These are phyloP conservation scores for Palloptera scutellata DNA, from an alignment of 2,888 invertebrate species.

Conservation along the genomic window DNA sequence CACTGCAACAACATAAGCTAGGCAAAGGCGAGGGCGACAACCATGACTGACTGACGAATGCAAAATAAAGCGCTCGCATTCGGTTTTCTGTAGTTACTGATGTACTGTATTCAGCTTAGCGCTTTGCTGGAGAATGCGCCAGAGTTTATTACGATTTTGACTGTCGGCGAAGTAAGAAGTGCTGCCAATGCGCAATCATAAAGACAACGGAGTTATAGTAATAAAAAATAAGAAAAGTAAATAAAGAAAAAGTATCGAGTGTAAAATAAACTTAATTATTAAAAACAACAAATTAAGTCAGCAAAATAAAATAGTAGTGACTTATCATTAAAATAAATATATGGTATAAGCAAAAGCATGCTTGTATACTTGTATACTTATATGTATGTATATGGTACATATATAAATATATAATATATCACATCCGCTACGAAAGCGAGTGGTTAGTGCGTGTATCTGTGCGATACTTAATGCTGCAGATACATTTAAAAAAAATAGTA, in stretches of 20 bases:
- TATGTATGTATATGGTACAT: not conserved
- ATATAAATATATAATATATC: not conserved
- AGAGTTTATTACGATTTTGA: constrained; percentile 31
- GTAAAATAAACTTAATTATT: not conserved
- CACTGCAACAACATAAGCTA: not conserved
- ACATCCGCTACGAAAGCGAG: too few relatives aligned
- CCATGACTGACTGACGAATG: not conserved
- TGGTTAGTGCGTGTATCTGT: too few relatives aligned
- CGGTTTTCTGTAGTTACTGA: too few relatives aligned
- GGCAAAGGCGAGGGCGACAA: not conserved
- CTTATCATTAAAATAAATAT: too few relatives aligned
- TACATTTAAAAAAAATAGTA: too few relatives aligned
- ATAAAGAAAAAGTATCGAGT: not conserved
- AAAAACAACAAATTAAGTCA: not conserved
- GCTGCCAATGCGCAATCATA: not conserved
- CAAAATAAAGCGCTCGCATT: too few relatives aligned
- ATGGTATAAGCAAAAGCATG: not conserved
- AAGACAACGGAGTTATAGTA: not conserved
- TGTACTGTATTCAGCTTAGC: constrained; percentile 13
- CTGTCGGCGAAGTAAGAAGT: constrained; percentile 30
- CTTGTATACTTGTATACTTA: not conserved
- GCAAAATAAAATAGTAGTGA: too few relatives aligned
- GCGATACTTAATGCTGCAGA: too few relatives aligned
- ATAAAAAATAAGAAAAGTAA: not conserved
- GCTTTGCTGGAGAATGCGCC: constrained; percentile 9